Percentiles rank a stretch among this genome's conserved stretches.
phyloP scores from a whole-genome alignment of 2,797 vertebrate genomes.

The Adrianichthys oophorus region DNA sequence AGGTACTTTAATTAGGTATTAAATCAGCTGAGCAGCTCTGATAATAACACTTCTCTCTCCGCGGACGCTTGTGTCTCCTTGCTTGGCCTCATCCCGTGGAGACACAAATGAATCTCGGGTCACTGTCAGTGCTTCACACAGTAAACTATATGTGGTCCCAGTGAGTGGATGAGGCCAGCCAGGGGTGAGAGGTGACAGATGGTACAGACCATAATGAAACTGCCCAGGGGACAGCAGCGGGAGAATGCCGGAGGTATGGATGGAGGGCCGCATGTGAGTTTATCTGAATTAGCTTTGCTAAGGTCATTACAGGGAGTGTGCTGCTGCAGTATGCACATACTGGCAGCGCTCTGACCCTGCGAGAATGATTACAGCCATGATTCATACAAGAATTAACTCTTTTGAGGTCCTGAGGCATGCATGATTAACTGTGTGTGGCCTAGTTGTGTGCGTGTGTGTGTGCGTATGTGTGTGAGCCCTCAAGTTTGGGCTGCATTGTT shows the following conservation, averaged over 20 bases:
- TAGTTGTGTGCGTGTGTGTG: too few species aligned
- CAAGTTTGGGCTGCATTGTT: neutral
- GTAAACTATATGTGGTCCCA: constrained; percentile 12
- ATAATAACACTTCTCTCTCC: constrained; percentile 60
- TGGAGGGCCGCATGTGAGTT: constrained; percentile 26
- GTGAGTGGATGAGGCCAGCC: constrained; percentile 20
- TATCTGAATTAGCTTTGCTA: constrained; percentile 42
- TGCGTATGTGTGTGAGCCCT: too few species aligned
- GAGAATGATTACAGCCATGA: constrained; percentile 21
- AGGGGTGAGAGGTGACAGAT: constrained; percentile 54
- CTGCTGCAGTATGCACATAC: constrained; percentile 8
- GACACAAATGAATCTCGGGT: constrained; percentile 41
- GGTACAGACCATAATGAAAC: constrained; percentile 29
- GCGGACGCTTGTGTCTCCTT: constrained; percentile 48
- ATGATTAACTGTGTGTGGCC: too few species aligned
- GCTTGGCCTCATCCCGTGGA: constrained; percentile 41
- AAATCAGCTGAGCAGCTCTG: constrained; percentile 45
- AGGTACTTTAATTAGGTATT: constrained; percentile 43
- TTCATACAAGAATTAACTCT: constrained; percentile 37
- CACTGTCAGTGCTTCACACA: constrained; percentile 39
- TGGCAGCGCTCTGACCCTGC: constrained; percentile 47
- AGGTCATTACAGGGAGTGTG: constrained; percentile 42
- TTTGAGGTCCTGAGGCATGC: constrained; percentile 9
- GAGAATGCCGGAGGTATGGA: constrained; percentile 31
- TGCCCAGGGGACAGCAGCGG: constrained; percentile 25